Conservation (phyloP, 2,888 invertebrate species). For the Pseudococcus viburni region DNA sequence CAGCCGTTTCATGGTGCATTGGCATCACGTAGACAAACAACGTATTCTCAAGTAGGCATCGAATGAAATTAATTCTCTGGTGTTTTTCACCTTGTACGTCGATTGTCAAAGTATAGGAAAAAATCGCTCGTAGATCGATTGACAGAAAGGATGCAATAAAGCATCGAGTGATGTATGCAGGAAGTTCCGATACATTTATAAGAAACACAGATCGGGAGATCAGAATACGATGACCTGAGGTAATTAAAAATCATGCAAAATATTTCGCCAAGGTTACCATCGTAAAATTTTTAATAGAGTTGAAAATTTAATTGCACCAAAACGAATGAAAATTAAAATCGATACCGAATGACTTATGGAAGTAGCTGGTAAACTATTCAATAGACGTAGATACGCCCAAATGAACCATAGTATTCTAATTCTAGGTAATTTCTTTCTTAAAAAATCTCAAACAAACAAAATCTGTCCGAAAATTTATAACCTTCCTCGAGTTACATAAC, state of each 20-base stretch:
- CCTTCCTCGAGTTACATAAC: not conserved
- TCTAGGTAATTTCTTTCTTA: too few relatives aligned
- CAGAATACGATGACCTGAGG: not conserved
- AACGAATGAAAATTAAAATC: not conserved
- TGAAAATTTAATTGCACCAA: not conserved
- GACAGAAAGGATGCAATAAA: slow-evolving; percentile 23
- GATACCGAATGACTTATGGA: too few relatives aligned
- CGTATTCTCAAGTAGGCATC: not conserved
- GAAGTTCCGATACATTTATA: not conserved
- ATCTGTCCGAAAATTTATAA: too few relatives aligned
- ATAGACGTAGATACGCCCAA: too few relatives aligned
- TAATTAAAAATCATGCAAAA: not conserved
- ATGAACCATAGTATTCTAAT: too few relatives aligned
- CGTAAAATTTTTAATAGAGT: not conserved
- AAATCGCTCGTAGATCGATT: not conserved
- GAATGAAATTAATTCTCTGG: not conserved
- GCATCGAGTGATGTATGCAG: not conserved
- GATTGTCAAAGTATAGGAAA: not conserved
- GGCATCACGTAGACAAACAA: not conserved
- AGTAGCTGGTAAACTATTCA: too few relatives aligned
- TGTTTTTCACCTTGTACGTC: not conserved
- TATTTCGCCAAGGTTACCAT: not conserved
- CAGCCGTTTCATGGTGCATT: not conserved
- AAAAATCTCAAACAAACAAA: too few relatives aligned
- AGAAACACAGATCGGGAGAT: not conserved